Evolutionary conservation across 23 tunicate genomes (phyloP).

Genomic region (Clavelina lepadiformis): DNA sequence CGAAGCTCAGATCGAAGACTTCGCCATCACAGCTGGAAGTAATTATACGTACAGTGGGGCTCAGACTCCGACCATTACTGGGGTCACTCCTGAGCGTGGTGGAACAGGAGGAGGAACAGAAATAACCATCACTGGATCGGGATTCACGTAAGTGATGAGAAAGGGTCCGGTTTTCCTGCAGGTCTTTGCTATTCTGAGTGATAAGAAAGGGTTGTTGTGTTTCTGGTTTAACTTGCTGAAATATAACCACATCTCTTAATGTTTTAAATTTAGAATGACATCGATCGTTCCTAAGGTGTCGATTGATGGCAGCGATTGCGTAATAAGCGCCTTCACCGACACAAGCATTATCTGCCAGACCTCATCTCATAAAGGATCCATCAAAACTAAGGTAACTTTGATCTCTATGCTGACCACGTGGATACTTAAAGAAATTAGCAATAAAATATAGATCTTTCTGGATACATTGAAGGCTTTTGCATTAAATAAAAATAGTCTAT

Average conservation of each 20-base stretch:
- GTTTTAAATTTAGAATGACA: too few relatives aligned
- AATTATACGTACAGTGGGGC: conserved; percentile 34
- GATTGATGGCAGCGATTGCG: conserved; percentile 57
- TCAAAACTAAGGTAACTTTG: conserved; percentile 20
- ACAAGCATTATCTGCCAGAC: conserved; percentile 52
- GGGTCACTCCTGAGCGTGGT: conserved; percentile 56
- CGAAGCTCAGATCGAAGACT: too few relatives aligned
- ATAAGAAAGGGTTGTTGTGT: too few relatives aligned
- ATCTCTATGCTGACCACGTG: too few relatives aligned
- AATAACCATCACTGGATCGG: conserved; percentile 68
- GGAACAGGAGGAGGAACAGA: conserved; percentile 91
- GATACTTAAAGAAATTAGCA: too few relatives aligned
- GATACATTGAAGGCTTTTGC: too few relatives aligned
- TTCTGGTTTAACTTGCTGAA: too few relatives aligned
- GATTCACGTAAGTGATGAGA: conserved; percentile 1
- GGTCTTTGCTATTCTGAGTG: too few relatives aligned
- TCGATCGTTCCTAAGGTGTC: too few relatives aligned
- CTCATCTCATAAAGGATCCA: conserved; percentile 21
- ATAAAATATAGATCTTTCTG: too few relatives aligned
- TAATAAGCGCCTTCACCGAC: conserved; percentile 6
- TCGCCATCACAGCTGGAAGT: conserved; percentile 35
- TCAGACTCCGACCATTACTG: conserved; percentile 36
- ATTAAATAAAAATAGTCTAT: too few relatives aligned
- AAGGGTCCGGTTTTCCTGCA: neutral
- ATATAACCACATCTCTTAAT: too few relatives aligned